Evolutionary conservation across 2,888 invertebrate genomes (phyloP).

Genomic region (Cheilosia scutellata): DNA sequence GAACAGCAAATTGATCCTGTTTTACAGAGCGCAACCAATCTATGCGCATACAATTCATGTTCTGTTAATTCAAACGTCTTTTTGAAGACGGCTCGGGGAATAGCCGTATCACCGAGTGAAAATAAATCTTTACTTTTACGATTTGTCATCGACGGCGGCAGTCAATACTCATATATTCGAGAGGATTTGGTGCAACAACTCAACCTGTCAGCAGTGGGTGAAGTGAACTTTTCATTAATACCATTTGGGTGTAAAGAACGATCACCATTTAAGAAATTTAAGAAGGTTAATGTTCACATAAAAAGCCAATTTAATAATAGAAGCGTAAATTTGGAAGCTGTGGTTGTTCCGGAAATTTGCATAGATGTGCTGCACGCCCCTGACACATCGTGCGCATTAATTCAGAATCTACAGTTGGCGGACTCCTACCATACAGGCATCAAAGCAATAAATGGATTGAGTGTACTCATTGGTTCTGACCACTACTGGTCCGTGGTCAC

Average conservation of each 20-base stretch:
- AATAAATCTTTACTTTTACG: slow-evolving; percentile 20
- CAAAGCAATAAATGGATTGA: slow-evolving; percentile 7
- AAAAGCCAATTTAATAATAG: slow-evolving; percentile 6
- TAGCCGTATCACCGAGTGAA: slow-evolving; percentile 20
- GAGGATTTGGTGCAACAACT: slow-evolving; percentile 4
- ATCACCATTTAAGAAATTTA: slow-evolving; percentile 9
- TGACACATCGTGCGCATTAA: neutral
- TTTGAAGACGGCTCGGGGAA: slow-evolving; percentile 37
- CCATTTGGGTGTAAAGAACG: slow-evolving; percentile 22
- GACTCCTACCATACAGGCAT: slow-evolving; percentile 11
- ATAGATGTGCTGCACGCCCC: slow-evolving; percentile 14
- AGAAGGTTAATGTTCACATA: neutral
- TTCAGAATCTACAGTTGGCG: slow-evolving; percentile 27
- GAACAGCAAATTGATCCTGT: neutral
- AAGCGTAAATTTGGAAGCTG: slow-evolving; percentile 9
- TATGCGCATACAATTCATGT: slow-evolving; percentile 22
- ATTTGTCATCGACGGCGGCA: slow-evolving; percentile 34
- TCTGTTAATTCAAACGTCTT: slow-evolving; percentile 9
- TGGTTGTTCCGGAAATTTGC: slow-evolving; percentile 40
- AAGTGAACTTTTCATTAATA: slow-evolving; percentile 5
- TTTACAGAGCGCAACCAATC: slow-evolving; percentile 18
- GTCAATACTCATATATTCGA: slow-evolving; percentile 30
- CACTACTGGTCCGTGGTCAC: slow-evolving; percentile 25
- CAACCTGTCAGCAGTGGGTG: neutral
- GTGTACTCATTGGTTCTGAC: slow-evolving; percentile 39